Evolutionary conservation across 2,113 vertebrate species (phyloP), one percentile per base, ranked within the genome.

Genomic region (Drymodes brunneopygia): DNA sequence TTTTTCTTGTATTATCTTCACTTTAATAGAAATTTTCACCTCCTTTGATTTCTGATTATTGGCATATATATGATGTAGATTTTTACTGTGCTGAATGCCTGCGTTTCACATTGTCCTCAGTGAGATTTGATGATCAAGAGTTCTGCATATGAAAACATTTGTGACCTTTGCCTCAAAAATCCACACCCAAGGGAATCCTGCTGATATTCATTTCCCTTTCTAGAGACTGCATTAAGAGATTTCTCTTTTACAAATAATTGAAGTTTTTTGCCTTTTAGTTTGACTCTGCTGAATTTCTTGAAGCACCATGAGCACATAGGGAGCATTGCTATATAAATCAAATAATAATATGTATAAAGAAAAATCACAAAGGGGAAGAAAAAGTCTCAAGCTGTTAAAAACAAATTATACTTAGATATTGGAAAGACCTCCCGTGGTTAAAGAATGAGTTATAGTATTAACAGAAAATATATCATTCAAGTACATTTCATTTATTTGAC

Each of bases 291-390:
- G 66, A 92, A 69, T 94, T 88, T 94, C 72, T 78, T 90, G 80
- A 81, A 90, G n/a, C 15, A 71, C 25, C 47, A 57, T 7, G 36
- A 81, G 18, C 21, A 74, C 81, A 51, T 7, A 56, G n/a, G 29
- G 56, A 93, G 19, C 28, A 81, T 18, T 45, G 64, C 4, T 83
- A 29, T 67, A 92, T 71, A 92, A 90, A 92, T 93, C 51, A 93
- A 97, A 67, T 50, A 95, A 86, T 87, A 96, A 92, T 88, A 95
- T 58, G 77, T 75, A 65, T 95, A 91, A 96, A 95, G 80, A 73
- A 95, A 95, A 94, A 73, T 81, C 83, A 93, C 45, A 83, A 93
- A 85, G 20, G 44, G 78, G 54, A 95, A 90, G 47, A 81, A 83
- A 72, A 93, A 58, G 35, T 71, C 25, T 95, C 96, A 96, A 93